Evolutionary conservation across 2,888 invertebrate species (phyloP).

Genomic region (Tinea semifulvella): DNA sequence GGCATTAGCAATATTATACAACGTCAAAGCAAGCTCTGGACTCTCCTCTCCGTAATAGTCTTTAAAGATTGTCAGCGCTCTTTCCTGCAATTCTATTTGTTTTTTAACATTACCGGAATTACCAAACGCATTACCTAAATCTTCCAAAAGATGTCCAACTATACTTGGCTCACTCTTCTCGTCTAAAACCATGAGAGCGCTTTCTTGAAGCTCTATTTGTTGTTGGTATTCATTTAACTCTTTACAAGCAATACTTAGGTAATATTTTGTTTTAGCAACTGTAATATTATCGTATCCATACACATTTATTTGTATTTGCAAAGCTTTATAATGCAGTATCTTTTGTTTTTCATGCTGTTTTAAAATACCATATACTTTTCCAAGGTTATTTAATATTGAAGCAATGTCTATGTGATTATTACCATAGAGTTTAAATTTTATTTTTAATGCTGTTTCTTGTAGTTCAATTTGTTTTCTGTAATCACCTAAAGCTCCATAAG

Average conservation of each 20-base stretch:
- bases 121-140: background rate
- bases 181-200: background rate
- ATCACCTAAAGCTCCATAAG: background rate
- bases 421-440: background rate
- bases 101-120: background rate
- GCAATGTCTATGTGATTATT: background rate
- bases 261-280: background rate
- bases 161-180: background rate
- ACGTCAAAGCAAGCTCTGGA: background rate
- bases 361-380: background rate
- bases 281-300: background rate
- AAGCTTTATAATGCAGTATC: background rate
- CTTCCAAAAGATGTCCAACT: background rate
- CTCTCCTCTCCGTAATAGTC: background rate
- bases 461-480: background rate
- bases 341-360: background rate
- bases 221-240: background rate
- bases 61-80: background rate
- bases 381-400: background rate
- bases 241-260: slow-evolving; percentile 1
- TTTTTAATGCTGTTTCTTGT: background rate
- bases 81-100: background rate
- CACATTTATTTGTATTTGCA: background rate
- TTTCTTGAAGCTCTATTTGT: background rate
- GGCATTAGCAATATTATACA: background rate